Conservation (phyloP, 2,888 invertebrate species). For the Dichetophora obliterata region DNA sequence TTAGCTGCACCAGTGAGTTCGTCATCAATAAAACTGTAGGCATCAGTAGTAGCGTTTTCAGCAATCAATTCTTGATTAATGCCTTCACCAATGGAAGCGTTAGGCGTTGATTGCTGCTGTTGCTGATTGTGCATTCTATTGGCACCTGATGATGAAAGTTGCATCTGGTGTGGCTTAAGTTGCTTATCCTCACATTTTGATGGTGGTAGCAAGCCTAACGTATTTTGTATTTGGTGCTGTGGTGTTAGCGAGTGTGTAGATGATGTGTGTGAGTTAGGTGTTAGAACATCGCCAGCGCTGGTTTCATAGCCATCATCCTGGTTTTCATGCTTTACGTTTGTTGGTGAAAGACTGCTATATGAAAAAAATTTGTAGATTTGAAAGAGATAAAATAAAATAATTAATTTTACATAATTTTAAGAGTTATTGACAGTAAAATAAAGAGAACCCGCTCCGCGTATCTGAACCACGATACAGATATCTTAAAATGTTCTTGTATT, state of each 20-base stretch:
- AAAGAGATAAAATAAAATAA: no score
- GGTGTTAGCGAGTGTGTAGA: conserved; percentile 64
- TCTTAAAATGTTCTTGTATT: no score
- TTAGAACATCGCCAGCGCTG: conserved; percentile 76
- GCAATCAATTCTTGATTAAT: conserved; percentile 34
- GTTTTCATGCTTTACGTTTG: conserved; percentile 74
- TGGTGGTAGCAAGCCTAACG: conserved; percentile 46
- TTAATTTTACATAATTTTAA: no score
- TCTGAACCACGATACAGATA: no score
- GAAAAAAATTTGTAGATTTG: background rate
- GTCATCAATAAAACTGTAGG: conserved; percentile 89
- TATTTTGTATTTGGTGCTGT: conserved; percentile 59
- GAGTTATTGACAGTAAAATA: no score
- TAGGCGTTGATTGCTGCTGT: conserved; percentile 44
- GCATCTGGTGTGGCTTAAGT: conserved; percentile 44
- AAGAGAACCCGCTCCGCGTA: no score
- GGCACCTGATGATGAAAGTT: conserved; percentile 36
- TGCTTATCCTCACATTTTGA: conserved; percentile 53
- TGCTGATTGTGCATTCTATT: conserved; percentile 35
- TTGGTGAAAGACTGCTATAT: conserved; percentile 62
- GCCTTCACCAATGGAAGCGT: conserved; percentile 28
- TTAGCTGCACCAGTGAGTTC: conserved; percentile 68
- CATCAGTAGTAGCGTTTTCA: conserved; percentile 73
- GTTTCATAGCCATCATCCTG: conserved; percentile 93
- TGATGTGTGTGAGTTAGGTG: conserved; percentile 66